Percentiles rank a stretch among this genome's conserved stretches.
Evolutionary conservation across 2,113 vertebrate genomes (phyloP).

Genomic region (Phylloscopus trochilus): DNA sequence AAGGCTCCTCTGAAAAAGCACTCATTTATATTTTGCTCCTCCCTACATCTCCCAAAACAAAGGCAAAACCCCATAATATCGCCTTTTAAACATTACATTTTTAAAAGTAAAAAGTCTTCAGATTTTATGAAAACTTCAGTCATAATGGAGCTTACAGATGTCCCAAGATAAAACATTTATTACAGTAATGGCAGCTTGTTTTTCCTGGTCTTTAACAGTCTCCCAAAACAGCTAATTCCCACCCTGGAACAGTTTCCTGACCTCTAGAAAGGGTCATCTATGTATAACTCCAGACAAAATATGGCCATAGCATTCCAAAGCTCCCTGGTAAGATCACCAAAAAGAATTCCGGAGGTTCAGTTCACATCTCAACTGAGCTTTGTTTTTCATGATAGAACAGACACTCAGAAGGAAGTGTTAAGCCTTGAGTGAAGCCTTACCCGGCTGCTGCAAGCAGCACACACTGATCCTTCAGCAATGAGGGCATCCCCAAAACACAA

Average conservation of each 20-base stretch:
- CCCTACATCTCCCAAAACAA: neutral
- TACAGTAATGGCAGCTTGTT: neutral
- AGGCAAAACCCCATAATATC: neutral
- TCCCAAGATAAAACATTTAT: neutral
- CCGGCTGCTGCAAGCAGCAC: neutral
- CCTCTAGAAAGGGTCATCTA: conserved; percentile 17
- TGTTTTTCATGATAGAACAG: neutral
- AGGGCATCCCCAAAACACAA: neutral
- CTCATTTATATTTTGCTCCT: neutral
- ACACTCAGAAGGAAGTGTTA: neutral
- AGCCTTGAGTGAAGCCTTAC: neutral
- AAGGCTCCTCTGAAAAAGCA: neutral
- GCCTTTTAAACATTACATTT: neutral
- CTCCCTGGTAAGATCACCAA: neutral
- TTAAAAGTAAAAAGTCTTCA: neutral
- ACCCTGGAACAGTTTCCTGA: conserved; percentile 2
- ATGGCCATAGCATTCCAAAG: neutral
- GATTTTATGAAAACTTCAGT: neutral
- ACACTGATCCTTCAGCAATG: neutral
- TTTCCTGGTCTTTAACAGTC: neutral
- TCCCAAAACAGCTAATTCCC: neutral
- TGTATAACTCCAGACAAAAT: conserved; percentile 39
- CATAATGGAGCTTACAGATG: neutral
- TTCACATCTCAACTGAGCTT: neutral
- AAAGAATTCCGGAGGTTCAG: neutral